Percentiles rank a stretch among this genome's conserved stretches.
Evolutionary conservation across 2,797 vertebrate genomes (phyloP).

Genomic region (Argya squamiceps): DNA sequence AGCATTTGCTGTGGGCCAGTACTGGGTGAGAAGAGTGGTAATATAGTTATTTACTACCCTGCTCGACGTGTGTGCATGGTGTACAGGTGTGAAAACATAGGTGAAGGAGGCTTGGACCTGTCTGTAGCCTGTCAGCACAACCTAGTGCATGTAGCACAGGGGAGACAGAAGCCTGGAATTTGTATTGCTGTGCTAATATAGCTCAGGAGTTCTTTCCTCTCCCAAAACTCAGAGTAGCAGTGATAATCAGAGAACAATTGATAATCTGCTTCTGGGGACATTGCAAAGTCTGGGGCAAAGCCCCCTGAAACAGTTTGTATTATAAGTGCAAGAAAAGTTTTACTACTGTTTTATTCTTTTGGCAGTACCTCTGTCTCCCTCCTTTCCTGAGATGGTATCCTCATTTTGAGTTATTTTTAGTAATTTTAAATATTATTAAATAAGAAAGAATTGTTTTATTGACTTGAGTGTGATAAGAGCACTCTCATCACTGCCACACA

Average conservation of each 20-base stretch:
- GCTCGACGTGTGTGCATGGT: fast-evolving
- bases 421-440: neutral
- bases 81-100: neutral
- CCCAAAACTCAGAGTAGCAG: neutral
- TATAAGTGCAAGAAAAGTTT: neutral
- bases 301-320: neutral
- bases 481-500: fast-evolving
- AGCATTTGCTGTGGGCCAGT: neutral
- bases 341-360: neutral
- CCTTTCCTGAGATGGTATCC: neutral
- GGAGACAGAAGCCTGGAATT: neutral
- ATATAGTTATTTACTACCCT: neutral
- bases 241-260: neutral
- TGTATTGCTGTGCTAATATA: neutral
- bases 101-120: neutral
- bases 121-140: neutral
- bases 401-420: neutral
- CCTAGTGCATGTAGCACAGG: fast-evolving
- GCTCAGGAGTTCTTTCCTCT: neutral
- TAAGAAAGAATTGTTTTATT: neutral
- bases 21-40: neutral
- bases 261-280: neutral
- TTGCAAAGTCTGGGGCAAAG: neutral
- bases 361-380: neutral
- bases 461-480: neutral